Conservation (phyloP, 2,797 vertebrate genomes). For the Menidia menidia region DNA sequence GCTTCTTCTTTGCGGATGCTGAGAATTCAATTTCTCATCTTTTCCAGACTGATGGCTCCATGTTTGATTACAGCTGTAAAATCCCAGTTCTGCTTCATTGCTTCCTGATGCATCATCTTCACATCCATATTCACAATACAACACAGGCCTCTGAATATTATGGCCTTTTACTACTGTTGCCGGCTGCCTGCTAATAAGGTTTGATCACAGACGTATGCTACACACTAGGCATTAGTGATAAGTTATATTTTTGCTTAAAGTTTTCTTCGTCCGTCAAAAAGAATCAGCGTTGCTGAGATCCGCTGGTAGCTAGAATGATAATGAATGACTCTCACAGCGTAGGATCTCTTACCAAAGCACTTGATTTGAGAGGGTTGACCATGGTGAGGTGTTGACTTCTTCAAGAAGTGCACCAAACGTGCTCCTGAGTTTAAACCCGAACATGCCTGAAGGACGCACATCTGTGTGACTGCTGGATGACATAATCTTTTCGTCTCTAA, state of each 20-base stretch:
- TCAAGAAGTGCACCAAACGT: not conserved
- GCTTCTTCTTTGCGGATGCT: slow-evolving; percentile 37
- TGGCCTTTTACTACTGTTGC: slow-evolving; percentile 19
- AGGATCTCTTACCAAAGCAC: slow-evolving; percentile 22
- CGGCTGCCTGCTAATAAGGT: slow-evolving; percentile 22
- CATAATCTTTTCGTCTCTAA: too few relatives aligned
- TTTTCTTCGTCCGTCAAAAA: not conserved
- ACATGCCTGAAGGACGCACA: not conserved
- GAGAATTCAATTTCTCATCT: slow-evolving; percentile 50
- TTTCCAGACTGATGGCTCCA: slow-evolving; percentile 40
- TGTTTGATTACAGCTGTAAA: slow-evolving; percentile 70
- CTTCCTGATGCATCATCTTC: slow-evolving; percentile 37
- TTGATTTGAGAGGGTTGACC: slow-evolving; percentile 25
- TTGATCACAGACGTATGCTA: slow-evolving; percentile 7
- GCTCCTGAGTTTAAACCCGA: not conserved
- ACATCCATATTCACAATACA: slow-evolving; percentile 50
- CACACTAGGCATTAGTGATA: slow-evolving; percentile 1
- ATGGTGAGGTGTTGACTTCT: not conserved
- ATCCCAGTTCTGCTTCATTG: slow-evolving; percentile 37
- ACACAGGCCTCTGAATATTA: slow-evolving; percentile 30
- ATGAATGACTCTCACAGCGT: slow-evolving; percentile 4
- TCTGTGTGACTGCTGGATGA: slow-evolving; percentile 8
- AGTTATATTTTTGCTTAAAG: slow-evolving; percentile 1
- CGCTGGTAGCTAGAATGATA: slow-evolving; percentile 11
- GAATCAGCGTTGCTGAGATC: not conserved